phyloP scores from a whole-genome alignment of 1,140 invertebrate species.

The Caenorhabditis remanei region DNA sequence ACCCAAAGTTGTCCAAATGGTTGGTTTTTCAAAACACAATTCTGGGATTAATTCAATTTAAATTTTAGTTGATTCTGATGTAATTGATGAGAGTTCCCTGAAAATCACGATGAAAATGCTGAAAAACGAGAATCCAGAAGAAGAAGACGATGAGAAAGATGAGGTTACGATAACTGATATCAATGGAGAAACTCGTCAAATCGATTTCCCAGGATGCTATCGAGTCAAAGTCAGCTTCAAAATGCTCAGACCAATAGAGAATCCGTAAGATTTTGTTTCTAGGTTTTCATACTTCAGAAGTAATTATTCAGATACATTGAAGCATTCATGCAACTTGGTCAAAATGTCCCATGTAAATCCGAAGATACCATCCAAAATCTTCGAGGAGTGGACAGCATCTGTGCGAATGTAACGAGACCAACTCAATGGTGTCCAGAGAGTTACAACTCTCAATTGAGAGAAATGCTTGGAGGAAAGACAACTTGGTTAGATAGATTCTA shows the following conservation, averaged over 20 bases:
- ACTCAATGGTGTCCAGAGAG: constrained; percentile 70
- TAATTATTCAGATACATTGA: constrained; percentile 65
- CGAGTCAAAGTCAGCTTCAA: constrained; percentile 63
- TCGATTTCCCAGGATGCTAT: constrained; percentile 69
- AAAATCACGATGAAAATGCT: constrained; percentile 49
- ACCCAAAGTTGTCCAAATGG: constrained; percentile 46
- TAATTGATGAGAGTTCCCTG: constrained; percentile 39
- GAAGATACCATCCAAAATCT: constrained; percentile 52
- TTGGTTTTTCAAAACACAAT: neutral
- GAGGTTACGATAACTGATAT: constrained; percentile 65
- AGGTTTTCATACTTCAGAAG: neutral
- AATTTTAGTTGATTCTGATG: constrained; percentile 24
- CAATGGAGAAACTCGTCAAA: constrained; percentile 61
- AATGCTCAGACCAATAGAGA: constrained; percentile 63
- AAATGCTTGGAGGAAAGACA: constrained; percentile 64
- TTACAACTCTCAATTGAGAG: constrained; percentile 63
- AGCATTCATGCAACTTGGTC: constrained; percentile 69
- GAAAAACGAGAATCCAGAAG: constrained; percentile 40
- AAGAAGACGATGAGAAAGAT: constrained; percentile 49
- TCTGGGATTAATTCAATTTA: neutral
- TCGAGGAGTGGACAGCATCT: constrained; percentile 58
- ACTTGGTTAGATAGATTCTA: constrained; percentile 45
- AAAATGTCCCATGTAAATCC: constrained; percentile 66
- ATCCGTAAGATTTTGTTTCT: constrained; percentile 55
- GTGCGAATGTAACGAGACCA: constrained; percentile 65